Base-by-base conservation (phyloP, 2,113 vertebrate species). In the Hyaena hyaena region DNA sequence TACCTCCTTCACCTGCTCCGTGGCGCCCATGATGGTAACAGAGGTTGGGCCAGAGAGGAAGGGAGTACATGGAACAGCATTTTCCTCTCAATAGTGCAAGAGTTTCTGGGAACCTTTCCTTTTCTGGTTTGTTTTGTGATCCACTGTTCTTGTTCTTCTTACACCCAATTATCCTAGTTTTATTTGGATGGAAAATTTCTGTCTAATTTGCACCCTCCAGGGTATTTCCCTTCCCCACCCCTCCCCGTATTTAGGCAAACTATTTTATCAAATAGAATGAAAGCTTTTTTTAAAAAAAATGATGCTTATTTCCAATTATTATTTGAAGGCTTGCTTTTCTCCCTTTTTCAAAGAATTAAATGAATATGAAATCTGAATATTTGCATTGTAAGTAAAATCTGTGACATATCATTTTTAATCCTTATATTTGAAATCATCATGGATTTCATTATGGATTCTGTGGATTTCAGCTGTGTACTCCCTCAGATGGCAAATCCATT, bases 341-440 rank as follows among this genome's bases (percentile, higher is more conserved):
- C 6, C 33, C 58, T 82, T 33, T 80, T 63, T 82, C n/a, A 87
- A 92, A 92, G 35, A 96, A 82, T 71, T 77, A 88, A 93, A 80
- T 69, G 81, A 89, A 88, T 15, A 88, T 74, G 53, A n/a, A 28
- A 65, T 93, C 3, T 17, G 65, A 95, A 63, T 39, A 79, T 71
- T 69, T 50, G 28, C 8, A 7, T 63, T 16, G 4, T 77, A 71
- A 61, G 80, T 53, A 89, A 91, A 95, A 69, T 35, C 50, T 73
- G 48, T 84, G 80, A 61, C 45, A 35, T 23, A n/a, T 39, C 1
- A 63, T 81, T 87, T 91, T 92, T 58, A 88, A 58, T 81, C 11
- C n/a, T 76, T 84, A 77, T 10, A 2, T 80, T 26, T 93, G 81
- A 88, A 80, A 76, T 88, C 35, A 66, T 31, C 7, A 1, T 33